Percentiles rank a stretch among this genome's conserved stretches.
Evolutionary conservation across 2,113 vertebrate genomes (phyloP).

Genomic region (Pseudolaguvia tuberculata): DNA sequence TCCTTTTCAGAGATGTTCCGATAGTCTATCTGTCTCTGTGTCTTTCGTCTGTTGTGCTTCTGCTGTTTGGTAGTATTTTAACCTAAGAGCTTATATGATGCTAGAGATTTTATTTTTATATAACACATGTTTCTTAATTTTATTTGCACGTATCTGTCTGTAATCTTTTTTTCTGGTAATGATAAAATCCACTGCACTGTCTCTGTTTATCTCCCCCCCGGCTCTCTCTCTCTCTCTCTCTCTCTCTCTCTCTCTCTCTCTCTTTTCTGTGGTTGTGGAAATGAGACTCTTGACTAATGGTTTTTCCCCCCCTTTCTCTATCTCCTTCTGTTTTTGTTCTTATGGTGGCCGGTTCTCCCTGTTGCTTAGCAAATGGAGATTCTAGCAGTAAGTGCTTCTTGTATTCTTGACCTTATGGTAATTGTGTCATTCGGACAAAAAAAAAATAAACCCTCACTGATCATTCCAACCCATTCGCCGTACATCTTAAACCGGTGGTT

Average conservation of each 20-base stretch:
- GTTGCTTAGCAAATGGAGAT: constrained; percentile 99
- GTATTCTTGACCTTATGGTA: constrained; percentile 78
- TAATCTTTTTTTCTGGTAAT: constrained; percentile 8
- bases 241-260: constrained; percentile 8
- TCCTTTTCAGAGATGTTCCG: constrained; percentile 3
- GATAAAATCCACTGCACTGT: constrained; percentile 22
- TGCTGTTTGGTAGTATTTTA: constrained; percentile 2
- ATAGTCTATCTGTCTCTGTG: background rate
- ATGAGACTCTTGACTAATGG: constrained; percentile 81
- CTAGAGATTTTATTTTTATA: background rate
- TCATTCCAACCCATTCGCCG: constrained; percentile 62
- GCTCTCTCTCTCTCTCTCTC: constrained; percentile 24
- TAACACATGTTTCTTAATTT: background rate
- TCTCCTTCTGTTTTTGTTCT: constrained; percentile 65
- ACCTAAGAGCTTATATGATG: background rate
- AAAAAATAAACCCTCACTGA: constrained; percentile 58
- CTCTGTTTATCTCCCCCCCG: constrained; percentile 27
- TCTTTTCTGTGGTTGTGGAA: constrained; percentile 63
- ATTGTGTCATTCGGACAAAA: constrained; percentile 57
- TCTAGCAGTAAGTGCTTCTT: constrained; percentile 99
- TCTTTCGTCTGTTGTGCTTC: background rate
- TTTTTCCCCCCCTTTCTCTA: constrained; percentile 79
- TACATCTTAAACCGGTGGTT: constrained; percentile 34
- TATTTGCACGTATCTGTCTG: constrained; percentile 3
- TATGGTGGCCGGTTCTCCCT: constrained; percentile 93